phyloP scores from a whole-genome alignment of 1,140 invertebrate genomes.

The Ostrea edulis region DNA sequence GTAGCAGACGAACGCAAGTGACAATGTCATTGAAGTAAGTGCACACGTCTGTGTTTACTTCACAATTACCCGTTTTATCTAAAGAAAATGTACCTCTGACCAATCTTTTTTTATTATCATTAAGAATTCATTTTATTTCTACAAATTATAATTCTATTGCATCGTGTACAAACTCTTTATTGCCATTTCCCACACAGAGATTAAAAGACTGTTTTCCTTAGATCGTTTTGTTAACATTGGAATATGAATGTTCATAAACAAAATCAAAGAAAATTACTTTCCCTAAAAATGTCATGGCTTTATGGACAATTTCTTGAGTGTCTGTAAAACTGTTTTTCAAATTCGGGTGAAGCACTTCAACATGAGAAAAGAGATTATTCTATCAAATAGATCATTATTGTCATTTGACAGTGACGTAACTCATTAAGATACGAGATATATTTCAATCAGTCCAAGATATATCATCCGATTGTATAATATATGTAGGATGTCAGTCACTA shows the following conservation, averaged over 20 bases:
- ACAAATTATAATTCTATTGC: constrained; percentile 33
- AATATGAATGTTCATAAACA: constrained; percentile 5
- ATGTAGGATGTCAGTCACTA: constrained; percentile 21
- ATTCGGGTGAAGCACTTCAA: background rate
- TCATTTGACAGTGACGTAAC: constrained; percentile 34
- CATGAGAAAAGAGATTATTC: background rate
- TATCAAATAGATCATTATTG: background rate
- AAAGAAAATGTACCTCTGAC: background rate
- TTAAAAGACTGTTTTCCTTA: constrained; percentile 10
- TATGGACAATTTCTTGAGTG: background rate
- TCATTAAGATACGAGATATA: constrained; percentile 26
- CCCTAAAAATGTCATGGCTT: background rate
- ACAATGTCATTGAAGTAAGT: constrained; percentile 15
- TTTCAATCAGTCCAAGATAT: constrained; percentile 6
- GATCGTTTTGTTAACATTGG: background rate
- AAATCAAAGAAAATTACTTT: constrained; percentile 35
- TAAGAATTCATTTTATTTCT: constrained; percentile 20
- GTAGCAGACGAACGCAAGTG: background rate
- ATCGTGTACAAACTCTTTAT: constrained; percentile 11
- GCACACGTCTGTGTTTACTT: background rate
- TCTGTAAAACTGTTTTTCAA: constrained; percentile 5
- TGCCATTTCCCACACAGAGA: background rate
- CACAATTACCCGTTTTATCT: background rate
- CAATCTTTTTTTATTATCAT: background rate
- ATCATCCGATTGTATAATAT: constrained; percentile 12